phyloP scores from a whole-genome alignment of 2,797 vertebrate genomes.

The Pseudochirops cupreus region DNA sequence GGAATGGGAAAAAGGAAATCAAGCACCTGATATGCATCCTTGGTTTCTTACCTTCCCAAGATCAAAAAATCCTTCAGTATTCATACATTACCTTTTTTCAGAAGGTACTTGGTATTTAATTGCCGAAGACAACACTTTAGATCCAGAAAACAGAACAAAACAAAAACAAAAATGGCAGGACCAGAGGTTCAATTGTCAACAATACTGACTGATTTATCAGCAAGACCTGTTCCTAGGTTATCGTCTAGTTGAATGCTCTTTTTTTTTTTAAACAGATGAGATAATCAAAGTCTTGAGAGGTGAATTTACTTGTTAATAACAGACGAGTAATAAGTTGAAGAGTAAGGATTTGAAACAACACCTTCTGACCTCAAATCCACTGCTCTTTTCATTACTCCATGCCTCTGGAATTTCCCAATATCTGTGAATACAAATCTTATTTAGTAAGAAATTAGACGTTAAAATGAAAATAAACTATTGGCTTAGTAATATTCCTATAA shows the following conservation, averaged over 20 bases:
- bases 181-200: not conserved
- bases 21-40: not conserved
- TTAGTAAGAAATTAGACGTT: not conserved
- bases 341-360: not conserved
- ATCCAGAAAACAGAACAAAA: not conserved
- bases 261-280: not conserved
- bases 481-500: not conserved
- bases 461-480: not conserved
- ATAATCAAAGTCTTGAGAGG: not conserved
- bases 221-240: not conserved
- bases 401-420: not conserved
- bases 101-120: not conserved
- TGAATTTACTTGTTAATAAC: not conserved
- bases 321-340: not conserved
- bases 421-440: not conserved
- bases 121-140: not conserved
- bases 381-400: not conserved
- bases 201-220: not conserved
- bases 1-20: not conserved
- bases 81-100: not conserved
- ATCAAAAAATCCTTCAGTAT: not conserved
- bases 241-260: not conserved
- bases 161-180: not conserved
- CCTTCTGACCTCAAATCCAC: not conserved
- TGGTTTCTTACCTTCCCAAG: not conserved